Evolutionary conservation across 1,140 invertebrate genomes (phyloP), one percentile per base, ranked within the genome.

Genomic region (Sinonovacula constricta): DNA sequence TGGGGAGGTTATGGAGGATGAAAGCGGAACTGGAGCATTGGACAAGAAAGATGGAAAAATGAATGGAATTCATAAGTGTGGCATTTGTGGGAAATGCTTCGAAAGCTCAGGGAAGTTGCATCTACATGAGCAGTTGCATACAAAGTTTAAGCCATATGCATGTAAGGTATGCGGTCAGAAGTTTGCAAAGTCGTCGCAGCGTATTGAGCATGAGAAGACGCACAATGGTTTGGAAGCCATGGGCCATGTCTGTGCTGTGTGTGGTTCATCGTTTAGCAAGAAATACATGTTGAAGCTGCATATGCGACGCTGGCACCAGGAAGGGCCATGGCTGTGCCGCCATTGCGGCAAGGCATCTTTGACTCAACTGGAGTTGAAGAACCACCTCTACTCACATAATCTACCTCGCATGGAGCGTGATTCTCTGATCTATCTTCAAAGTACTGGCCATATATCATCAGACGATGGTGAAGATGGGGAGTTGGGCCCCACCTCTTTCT

Each of bases 401-500:
- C 79, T 87, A 4, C 82, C 84, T 0, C 62, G 76, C 54, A 78
- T 79, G 14, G 86, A 87, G 65, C 70, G 69, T 28, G 81, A 80
- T 49, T 90, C 88, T 14, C 74, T 84, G 0, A 67, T 84, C 10
- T 90, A 85, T 75, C 79, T 83, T 56, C 95, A 95, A 51, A 96
- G 97, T 87, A 96, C 97, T 92, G 93, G 39, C 94, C 71, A 79
- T 18, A 51, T 75, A 33, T 79, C 70, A 45, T 26, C 60, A 34
- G 15, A 39, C 22, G 71, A 80, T 15, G 54, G 31, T 45, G 39
- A 67, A 18, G 26, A 5, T 39, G 51, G 59, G 1, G 39, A 74
- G 30, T 15, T 28, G 3, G 51, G 62, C 31, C 60, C 30, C 18
- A 66, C 78, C 24, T 68, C 60, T 3, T 60, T 74, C 33, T 57